phyloP scores from a whole-genome alignment of 2,888 invertebrate species.

The Lasius fuliginosus region DNA sequence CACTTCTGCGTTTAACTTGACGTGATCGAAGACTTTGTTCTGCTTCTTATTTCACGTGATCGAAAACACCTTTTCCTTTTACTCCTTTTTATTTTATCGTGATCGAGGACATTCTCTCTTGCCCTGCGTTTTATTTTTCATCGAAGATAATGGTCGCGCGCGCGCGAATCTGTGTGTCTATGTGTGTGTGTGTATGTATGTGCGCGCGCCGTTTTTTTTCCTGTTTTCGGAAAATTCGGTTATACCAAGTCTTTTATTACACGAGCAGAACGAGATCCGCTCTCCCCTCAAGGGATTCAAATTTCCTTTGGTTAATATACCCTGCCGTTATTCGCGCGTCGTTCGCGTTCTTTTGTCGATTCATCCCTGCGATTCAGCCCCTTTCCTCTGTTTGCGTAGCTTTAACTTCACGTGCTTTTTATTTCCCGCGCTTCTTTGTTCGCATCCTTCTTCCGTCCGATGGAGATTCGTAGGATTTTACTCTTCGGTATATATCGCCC shows the following conservation, averaged over 20 bases:
- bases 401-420: constrained; percentile 19
- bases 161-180: no score
- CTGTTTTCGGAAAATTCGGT: background rate
- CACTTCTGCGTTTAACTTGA: background rate
- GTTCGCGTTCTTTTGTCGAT: background rate
- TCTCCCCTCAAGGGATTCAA: constrained; percentile 8
- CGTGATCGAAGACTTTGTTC: constrained; percentile 26
- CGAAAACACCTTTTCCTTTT: constrained; percentile 9
- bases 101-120: constrained; percentile 23
- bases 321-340: background rate
- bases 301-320: constrained; percentile 21
- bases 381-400: background rate
- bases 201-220: background rate
- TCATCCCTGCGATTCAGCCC: background rate
- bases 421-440: constrained; percentile 6
- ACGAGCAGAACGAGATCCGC: background rate
- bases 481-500: background rate
- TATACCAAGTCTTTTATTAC: constrained; percentile 33
- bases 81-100: constrained; percentile 12
- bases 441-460: background rate
- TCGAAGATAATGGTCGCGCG: constrained; percentile 1
- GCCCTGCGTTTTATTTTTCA: constrained; percentile 22
- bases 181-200: background rate
- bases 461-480: constrained; percentile 11
- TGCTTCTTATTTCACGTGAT: constrained; percentile 21